A percentile compares a stretch with the other conserved stretches of the same genome.
These are phyloP conservation scores for Neomorphus geoffroyi DNA, from an alignment of 2,797 vertebrate genomes.

Conservation along the genomic window DNA sequence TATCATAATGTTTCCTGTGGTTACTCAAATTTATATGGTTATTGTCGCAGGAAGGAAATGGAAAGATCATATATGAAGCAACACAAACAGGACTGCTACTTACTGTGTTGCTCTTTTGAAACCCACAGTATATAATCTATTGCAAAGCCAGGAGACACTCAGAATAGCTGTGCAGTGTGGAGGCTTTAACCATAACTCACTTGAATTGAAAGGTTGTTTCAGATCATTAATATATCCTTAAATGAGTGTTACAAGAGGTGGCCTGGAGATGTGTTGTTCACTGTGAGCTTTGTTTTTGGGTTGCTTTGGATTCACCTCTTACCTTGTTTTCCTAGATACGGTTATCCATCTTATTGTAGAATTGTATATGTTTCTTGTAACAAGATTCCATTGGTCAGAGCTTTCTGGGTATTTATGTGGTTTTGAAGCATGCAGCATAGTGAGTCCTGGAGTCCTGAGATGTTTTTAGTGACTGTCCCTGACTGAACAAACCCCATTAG, in stretches of 20 bases:
- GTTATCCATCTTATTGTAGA: neutral
- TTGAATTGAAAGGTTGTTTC: neutral
- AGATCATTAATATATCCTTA: neutral
- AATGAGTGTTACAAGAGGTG: neutral
- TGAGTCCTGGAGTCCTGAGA: neutral
- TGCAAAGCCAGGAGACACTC: neutral
- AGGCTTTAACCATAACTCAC: neutral
- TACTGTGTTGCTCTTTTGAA: neutral
- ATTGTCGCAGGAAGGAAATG: neutral
- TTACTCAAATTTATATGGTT: neutral
- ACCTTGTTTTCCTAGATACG: neutral
- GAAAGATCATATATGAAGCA: neutral
- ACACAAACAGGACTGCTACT: neutral
- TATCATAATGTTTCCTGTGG: neutral
- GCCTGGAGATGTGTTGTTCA: neutral
- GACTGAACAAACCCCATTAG: neutral
- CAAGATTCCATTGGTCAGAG: neutral
- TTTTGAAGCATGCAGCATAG: neutral
- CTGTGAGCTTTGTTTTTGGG: neutral
- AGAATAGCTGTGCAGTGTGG: neutral
- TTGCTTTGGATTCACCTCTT: neutral
- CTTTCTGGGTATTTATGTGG: neutral
- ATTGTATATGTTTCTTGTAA: neutral
- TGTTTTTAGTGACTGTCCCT: neutral
- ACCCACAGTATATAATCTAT: neutral